These are phyloP conservation scores for Vidua chalybeata DNA, from an alignment of 2,113 vertebrate species.

Conservation along the genomic window DNA sequence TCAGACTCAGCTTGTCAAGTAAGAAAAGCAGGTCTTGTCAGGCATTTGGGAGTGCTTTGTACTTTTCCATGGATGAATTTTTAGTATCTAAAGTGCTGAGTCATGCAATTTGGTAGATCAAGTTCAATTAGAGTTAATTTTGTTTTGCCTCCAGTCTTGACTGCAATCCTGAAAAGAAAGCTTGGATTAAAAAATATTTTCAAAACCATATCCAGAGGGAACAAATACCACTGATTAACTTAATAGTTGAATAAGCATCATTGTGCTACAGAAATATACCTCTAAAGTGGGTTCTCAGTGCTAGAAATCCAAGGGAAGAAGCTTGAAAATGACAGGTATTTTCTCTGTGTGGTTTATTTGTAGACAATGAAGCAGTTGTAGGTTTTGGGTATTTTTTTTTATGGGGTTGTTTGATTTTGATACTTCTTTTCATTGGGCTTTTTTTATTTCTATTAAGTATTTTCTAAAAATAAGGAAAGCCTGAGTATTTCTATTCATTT, in stretches of 20 bases:
- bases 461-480: background rate
- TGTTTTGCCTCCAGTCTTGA: conserved; percentile 14
- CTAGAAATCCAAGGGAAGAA: background rate
- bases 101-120: background rate
- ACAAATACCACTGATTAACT: conserved; percentile 23
- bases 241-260: conserved; percentile 23
- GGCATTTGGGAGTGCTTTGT: background rate
- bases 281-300: background rate
- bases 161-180: conserved; percentile 6
- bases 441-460: background rate
- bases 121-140: background rate
- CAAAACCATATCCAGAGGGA: background rate
- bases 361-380: background rate
- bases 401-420: background rate
- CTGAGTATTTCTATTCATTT: background rate
- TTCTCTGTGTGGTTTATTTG: background rate
- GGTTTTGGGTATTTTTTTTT: rapidly evolving
- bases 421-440: background rate
- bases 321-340: background rate
- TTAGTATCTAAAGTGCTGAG: background rate
- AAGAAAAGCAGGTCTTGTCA: background rate
- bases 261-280: background rate
- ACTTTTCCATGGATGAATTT: background rate
- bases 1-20: background rate
- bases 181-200: conserved; percentile 1